These are phyloP conservation scores for Accipiter cooperii DNA, from an alignment of 2,113 vertebrate species.

Conservation along the genomic window DNA sequence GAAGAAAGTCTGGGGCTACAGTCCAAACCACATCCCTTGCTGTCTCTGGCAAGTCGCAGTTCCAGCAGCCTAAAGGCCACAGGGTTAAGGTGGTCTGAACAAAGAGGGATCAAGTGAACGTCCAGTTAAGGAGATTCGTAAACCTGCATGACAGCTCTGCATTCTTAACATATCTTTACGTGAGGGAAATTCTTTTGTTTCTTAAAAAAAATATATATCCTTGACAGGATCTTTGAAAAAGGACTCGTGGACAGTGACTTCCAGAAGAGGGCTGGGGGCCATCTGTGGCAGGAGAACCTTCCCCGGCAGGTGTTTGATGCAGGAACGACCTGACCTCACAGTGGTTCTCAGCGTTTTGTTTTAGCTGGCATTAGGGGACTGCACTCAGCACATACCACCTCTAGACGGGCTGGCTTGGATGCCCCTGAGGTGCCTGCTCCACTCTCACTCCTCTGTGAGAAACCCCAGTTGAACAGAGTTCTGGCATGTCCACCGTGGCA, in stretches of 20 bases:
- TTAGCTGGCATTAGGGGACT: not conserved
- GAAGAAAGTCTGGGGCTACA: not conserved
- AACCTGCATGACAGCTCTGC: not conserved
- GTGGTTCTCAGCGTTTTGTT: not conserved
- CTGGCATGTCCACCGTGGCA: not conserved
- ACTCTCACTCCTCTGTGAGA: not conserved
- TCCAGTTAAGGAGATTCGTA: not conserved
- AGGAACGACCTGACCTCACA: not conserved
- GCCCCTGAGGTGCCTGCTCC: not conserved
- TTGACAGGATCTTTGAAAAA: not conserved
- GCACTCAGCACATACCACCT: fast-evolving
- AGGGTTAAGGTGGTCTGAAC: not conserved
- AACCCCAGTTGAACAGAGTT: not conserved
- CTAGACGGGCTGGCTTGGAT: not conserved
- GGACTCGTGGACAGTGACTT: not conserved
- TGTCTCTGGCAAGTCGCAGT: not conserved
- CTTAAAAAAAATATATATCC: not conserved
- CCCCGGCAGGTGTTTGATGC: not conserved
- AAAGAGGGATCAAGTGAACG: not conserved
- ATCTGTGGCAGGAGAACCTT: not conserved
- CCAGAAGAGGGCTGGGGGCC: not conserved
- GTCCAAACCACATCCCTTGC: not conserved
- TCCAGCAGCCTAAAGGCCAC: not conserved
- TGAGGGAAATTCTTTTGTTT: not conserved
- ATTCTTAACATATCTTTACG: not conserved